phyloP scores from a whole-genome alignment of 1,140 invertebrate genomes.

The Colletes gigas region DNA sequence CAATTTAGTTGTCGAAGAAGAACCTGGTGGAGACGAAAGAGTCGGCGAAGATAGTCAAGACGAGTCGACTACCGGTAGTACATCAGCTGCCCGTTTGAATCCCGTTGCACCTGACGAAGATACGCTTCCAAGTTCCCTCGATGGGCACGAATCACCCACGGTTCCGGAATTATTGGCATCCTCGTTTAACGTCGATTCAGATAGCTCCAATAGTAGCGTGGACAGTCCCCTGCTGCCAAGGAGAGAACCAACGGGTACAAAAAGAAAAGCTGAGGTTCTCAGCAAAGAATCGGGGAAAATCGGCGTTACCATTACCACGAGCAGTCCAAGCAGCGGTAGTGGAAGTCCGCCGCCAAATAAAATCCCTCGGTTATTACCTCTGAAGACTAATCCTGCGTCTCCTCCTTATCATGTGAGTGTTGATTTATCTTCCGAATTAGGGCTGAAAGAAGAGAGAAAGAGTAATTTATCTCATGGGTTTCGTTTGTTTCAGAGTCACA shows the following conservation, averaged over 20 bases:
- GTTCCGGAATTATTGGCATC: constrained; percentile 72
- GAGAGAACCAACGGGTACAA: constrained; percentile 83
- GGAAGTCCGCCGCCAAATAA: constrained; percentile 82
- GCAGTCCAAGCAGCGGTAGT: constrained; percentile 83
- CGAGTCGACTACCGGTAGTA: constrained; percentile 74
- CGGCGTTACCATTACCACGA: constrained; percentile 92
- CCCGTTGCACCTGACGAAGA: constrained; percentile 80
- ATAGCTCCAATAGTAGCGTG: constrained; percentile 83
- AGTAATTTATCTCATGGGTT: neutral
- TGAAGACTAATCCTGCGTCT: constrained; percentile 74
- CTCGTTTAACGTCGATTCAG: constrained; percentile 82
- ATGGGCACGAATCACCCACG: constrained; percentile 76
- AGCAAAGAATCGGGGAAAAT: constrained; percentile 93
- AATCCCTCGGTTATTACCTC: constrained; percentile 78
- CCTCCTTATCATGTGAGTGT: constrained; percentile 75
- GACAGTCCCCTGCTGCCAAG: constrained; percentile 80
- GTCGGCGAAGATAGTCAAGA: constrained; percentile 79
- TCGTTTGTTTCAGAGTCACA: constrained; percentile 71
- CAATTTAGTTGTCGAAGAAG: constrained; percentile 78
- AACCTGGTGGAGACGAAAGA: constrained; percentile 78
- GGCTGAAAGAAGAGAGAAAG: neutral
- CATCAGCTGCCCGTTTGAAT: constrained; percentile 72
- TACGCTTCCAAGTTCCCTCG: constrained; percentile 79
- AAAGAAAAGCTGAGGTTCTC: constrained; percentile 91
- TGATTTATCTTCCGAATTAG: neutral